Percentiles rank a stretch among this genome's conserved stretches.
phyloP scores from a whole-genome alignment of 2,888 invertebrate genomes.

The Tillus elongatus region DNA sequence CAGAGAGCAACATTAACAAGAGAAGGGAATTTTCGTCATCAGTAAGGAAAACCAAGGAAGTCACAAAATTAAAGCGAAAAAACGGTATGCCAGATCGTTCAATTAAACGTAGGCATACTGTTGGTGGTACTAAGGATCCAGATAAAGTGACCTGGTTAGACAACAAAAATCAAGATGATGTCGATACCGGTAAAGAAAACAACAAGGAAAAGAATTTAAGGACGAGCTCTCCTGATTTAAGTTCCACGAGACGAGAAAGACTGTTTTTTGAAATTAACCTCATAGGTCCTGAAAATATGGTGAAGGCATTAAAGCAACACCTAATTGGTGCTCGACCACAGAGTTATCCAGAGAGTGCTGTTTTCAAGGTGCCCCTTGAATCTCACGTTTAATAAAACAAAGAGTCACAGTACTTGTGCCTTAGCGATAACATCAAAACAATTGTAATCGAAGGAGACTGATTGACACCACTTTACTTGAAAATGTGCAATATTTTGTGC shows the following conservation, averaged over 20 bases:
- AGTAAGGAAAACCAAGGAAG: constrained; percentile 42
- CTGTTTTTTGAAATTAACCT: constrained; percentile 47
- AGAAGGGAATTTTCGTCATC: constrained; percentile 49
- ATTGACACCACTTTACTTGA: constrained; percentile 21
- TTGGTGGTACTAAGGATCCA: constrained; percentile 86
- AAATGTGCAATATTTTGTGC: constrained; percentile 23
- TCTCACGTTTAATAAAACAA: constrained; percentile 45
- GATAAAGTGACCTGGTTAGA: constrained; percentile 54
- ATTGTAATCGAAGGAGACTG: too few species aligned
- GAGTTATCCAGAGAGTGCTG: constrained; percentile 45
- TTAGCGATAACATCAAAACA: constrained; percentile 16
- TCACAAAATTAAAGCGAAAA: constrained; percentile 61
- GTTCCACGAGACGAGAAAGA: constrained; percentile 39
- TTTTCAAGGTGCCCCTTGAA: constrained; percentile 50
- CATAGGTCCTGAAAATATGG: constrained; percentile 45
- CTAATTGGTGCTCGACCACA: constrained; percentile 45
- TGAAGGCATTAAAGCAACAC: constrained; percentile 42
- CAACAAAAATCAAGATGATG: constrained; percentile 44
- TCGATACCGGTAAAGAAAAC: constrained; percentile 33
- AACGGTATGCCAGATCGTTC: constrained; percentile 73
- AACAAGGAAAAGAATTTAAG: constrained; percentile 48
- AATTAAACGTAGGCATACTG: constrained; percentile 83
- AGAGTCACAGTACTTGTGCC: constrained; percentile 1
- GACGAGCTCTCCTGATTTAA: constrained; percentile 54
- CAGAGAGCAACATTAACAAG: constrained; percentile 70